Evolutionary conservation across 2,888 invertebrate genomes (phyloP).

Genomic region (Holacanthella duospinosa): DNA sequence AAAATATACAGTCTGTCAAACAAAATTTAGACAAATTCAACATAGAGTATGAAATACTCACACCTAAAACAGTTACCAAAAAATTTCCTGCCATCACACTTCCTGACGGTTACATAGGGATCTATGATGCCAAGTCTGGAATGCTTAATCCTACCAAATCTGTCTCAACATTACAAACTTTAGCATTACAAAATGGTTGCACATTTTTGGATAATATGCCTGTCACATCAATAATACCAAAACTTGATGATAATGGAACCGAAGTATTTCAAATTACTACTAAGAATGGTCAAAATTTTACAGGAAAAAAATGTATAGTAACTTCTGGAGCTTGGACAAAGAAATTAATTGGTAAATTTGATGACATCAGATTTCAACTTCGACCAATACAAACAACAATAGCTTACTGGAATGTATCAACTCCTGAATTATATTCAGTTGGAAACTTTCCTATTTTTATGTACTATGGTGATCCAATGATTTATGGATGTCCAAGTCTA

Average conservation of each 20-base stretch:
- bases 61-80: conserved; percentile 11
- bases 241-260: background rate
- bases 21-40: conserved; percentile 21
- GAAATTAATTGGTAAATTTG: conserved; percentile 18
- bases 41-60: conserved; percentile 18
- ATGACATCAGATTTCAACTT: conserved; percentile 20
- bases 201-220: conserved; percentile 22
- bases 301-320: conserved; percentile 24
- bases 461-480: conserved; percentile 16
- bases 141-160: conserved; percentile 33
- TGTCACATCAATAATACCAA: conserved; percentile 17
- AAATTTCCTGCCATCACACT: conserved; percentile 25
- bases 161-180: conserved; percentile 27
- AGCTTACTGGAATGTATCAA: conserved; percentile 28
- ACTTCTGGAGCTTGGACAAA: conserved; percentile 32
- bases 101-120: conserved; percentile 15
- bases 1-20: conserved; percentile 14
- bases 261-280: conserved; percentile 9
- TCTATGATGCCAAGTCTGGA: conserved; percentile 29
- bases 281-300: conserved; percentile 7
- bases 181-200: conserved; percentile 19
- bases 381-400: conserved; percentile 22
- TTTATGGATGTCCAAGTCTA: conserved; percentile 29
- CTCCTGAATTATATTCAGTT: conserved; percentile 16
- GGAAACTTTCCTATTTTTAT: conserved; percentile 31